These are phyloP conservation scores for Sturnus vulgaris DNA, from an alignment of 2,113 vertebrate species.

Conservation along the genomic window DNA sequence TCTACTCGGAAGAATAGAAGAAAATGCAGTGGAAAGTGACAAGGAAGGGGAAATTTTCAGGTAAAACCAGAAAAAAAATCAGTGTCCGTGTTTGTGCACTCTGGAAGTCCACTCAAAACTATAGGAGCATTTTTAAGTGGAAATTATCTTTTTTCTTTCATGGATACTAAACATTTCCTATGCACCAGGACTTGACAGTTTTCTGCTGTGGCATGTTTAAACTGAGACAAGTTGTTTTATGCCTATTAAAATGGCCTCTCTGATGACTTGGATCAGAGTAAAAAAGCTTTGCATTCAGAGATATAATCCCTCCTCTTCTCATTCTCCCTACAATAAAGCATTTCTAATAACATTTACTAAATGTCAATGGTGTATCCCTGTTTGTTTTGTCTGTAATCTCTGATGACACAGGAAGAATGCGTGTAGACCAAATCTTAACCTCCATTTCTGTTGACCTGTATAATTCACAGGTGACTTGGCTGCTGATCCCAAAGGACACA, in stretches of 20 bases:
- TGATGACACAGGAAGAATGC: not conserved
- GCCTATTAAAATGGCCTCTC: not conserved
- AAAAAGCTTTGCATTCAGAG: not conserved
- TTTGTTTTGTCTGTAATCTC: constrained; percentile 25
- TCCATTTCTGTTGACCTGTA: constrained; percentile 35
- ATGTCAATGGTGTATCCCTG: not conserved
- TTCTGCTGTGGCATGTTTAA: not conserved
- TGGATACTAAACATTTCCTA: not conserved
- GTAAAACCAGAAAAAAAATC: not conserved
- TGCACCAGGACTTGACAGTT: not conserved
- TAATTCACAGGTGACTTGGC: constrained; percentile 41
- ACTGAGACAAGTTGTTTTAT: not conserved
- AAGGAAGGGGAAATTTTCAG: not conserved
- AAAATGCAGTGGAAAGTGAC: not conserved
- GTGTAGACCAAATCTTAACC: not conserved
- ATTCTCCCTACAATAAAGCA: not conserved
- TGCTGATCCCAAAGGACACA: constrained; percentile 15
- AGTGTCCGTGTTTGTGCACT: accelerated
- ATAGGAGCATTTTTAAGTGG: not conserved
- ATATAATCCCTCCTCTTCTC: not conserved
- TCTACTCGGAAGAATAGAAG: not conserved
- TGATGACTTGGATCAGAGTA: not conserved
- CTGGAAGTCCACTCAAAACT: not conserved
- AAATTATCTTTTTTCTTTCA: not conserved
- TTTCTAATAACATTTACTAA: not conserved